phyloP scores from a whole-genome alignment of 1,140 invertebrate genomes.

The Ganaspis sp. region DNA sequence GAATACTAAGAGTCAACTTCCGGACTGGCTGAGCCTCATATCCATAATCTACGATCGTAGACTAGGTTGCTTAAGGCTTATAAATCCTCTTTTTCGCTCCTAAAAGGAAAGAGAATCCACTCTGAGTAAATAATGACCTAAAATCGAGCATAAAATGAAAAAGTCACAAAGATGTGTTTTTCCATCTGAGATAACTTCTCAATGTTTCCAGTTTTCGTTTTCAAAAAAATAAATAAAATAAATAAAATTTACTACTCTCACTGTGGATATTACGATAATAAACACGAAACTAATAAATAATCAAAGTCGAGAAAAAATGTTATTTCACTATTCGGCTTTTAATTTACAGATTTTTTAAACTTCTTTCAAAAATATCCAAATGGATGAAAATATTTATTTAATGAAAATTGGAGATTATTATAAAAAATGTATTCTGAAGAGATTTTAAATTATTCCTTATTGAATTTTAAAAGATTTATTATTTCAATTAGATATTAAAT shows the following conservation, averaged over 20 bases:
- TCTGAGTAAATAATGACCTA: not conserved
- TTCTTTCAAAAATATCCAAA: too few species aligned
- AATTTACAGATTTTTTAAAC: too few species aligned
- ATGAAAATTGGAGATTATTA: not conserved
- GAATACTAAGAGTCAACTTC: conserved; percentile 28
- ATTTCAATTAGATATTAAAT: too few species aligned
- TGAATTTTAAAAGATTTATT: too few species aligned
- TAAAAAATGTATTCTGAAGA: too few species aligned
- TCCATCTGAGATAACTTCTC: not conserved
- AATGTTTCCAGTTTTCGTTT: not conserved
- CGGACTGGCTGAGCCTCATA: not conserved
- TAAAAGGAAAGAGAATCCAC: not conserved
- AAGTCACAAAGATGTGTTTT: not conserved
- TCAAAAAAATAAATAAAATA: not conserved
- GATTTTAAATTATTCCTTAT: too few species aligned
- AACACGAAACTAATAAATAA: not conserved
- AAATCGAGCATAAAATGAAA: too few species aligned
- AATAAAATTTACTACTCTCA: not conserved
- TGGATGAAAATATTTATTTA: too few species aligned
- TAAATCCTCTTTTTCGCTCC: not conserved
- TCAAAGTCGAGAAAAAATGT: not conserved
- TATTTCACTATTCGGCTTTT: too few species aligned
- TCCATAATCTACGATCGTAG: conserved; percentile 1
- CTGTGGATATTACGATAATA: not conserved
- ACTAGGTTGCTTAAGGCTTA: not conserved